Percentiles rank a stretch among this genome's conserved stretches.
Evolutionary conservation across 2,888 invertebrate genomes (phyloP).

Genomic region (Melinopterus prodromus): DNA sequence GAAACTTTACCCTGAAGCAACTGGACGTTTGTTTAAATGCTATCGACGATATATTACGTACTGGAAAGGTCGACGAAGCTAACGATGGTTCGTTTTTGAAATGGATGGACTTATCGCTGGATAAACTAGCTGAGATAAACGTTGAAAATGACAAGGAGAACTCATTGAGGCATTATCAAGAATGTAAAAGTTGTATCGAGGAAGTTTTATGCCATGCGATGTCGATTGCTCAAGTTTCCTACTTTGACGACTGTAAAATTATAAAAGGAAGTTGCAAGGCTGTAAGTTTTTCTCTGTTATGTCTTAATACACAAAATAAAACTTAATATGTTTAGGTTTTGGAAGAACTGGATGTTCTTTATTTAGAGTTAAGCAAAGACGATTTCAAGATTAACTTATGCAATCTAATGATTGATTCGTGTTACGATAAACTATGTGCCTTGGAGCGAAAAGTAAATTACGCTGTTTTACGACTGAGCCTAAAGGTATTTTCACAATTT

Average conservation of each 20-base stretch:
- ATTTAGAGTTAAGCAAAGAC: slow-evolving; percentile 60
- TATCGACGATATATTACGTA: slow-evolving; percentile 41
- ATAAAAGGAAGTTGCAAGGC: slow-evolving; percentile 66
- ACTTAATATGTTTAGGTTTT: slow-evolving; percentile 59
- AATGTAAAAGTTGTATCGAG: slow-evolving; percentile 48
- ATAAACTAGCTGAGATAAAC: slow-evolving; percentile 51
- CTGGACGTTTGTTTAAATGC: slow-evolving; percentile 47
- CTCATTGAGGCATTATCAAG: slow-evolving; percentile 41
- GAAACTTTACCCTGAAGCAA: slow-evolving; percentile 48
- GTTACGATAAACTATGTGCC: slow-evolving; percentile 69
- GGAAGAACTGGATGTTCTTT: slow-evolving; percentile 62
- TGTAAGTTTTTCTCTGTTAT: slow-evolving; percentile 55
- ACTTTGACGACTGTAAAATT: slow-evolving; percentile 54
- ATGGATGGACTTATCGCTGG: slow-evolving; percentile 55
- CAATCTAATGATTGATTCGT: slow-evolving; percentile 67
- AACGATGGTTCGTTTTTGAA: slow-evolving; percentile 51
- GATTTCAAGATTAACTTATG: slow-evolving; percentile 63
- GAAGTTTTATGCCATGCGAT: slow-evolving; percentile 58
- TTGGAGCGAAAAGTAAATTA: slow-evolving; percentile 73
- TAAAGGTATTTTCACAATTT: slow-evolving; percentile 59
- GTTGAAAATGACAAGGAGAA: slow-evolving; percentile 39
- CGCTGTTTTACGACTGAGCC: slow-evolving; percentile 67
- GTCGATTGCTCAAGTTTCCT: slow-evolving; percentile 57
- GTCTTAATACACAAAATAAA: not conserved
- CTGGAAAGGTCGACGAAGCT: slow-evolving; percentile 34